phyloP scores from a whole-genome alignment of 2,888 invertebrate genomes.

The Lagria hirta region DNA sequence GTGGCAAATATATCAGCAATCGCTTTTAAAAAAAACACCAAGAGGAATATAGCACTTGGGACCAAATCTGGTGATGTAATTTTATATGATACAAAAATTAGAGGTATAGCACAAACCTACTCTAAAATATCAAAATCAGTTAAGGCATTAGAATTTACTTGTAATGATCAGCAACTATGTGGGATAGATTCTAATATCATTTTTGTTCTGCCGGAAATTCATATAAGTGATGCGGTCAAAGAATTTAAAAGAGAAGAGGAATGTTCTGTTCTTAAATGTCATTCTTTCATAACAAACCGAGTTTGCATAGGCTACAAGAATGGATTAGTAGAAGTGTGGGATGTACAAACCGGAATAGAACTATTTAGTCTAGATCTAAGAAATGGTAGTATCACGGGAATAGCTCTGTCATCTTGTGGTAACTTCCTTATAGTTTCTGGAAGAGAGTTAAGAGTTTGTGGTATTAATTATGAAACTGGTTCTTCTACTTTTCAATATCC shows the following conservation, averaged over 20 bases:
- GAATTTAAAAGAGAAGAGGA: slow-evolving; percentile 26
- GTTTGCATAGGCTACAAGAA: slow-evolving; percentile 40
- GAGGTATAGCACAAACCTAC: slow-evolving; percentile 37
- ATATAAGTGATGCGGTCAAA: slow-evolving; percentile 23
- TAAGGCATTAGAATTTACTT: slow-evolving; percentile 40
- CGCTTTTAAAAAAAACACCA: slow-evolving; percentile 44
- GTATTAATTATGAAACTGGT: slow-evolving; percentile 37
- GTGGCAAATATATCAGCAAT: slow-evolving; percentile 38
- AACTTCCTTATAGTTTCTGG: slow-evolving; percentile 43
- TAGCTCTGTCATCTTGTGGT: slow-evolving; percentile 36
- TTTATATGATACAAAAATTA: slow-evolving; percentile 47
- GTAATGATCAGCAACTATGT: slow-evolving; percentile 39
- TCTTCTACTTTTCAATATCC: slow-evolving; percentile 42
- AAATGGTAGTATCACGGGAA: slow-evolving; percentile 37
- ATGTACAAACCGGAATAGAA: slow-evolving; percentile 32
- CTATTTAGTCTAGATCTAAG: slow-evolving; percentile 32
- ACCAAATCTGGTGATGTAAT: slow-evolving; percentile 42
- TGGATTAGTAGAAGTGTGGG: slow-evolving; percentile 41
- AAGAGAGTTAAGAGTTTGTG: slow-evolving; percentile 43
- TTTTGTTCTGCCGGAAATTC: slow-evolving; percentile 25
- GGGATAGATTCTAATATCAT: slow-evolving; percentile 31
- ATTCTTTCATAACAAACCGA: slow-evolving; percentile 35
- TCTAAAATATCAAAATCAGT: slow-evolving; percentile 34
- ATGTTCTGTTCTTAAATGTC: slow-evolving; percentile 34
- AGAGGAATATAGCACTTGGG: slow-evolving; percentile 44